A percentile compares a stretch with the other conserved stretches of the same genome.
Conservation (phyloP, 2,888 invertebrate genomes). For the Aleiodes alternator region DNA sequence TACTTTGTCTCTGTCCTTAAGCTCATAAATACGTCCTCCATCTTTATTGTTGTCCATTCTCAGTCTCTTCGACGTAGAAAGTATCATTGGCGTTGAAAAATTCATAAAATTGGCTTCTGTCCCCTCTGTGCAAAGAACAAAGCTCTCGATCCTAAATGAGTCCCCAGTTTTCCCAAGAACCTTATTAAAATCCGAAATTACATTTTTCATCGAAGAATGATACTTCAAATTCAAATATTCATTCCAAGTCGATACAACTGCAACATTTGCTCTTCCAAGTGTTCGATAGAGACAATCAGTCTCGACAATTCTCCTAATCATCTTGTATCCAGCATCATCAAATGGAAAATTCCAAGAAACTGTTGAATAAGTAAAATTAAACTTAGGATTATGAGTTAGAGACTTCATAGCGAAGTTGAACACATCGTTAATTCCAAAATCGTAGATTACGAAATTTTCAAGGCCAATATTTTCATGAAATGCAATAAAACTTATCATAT, state of each 20-base stretch:
- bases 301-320: slow-evolving; percentile 77
- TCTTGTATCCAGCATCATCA: slow-evolving; percentile 72
- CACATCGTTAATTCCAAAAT: slow-evolving; percentile 76
- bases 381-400: slow-evolving; percentile 47
- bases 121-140: slow-evolving; percentile 64
- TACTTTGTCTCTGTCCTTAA: slow-evolving; percentile 49
- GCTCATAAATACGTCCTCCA: slow-evolving; percentile 62
- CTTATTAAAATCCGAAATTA: slow-evolving; percentile 78
- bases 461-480: slow-evolving; percentile 83
- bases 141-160: neutral
- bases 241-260: slow-evolving; percentile 79
- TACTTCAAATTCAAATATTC: slow-evolving; percentile 81
- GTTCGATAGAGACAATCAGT: slow-evolving; percentile 82
- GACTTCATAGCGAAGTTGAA: slow-evolving; percentile 73
- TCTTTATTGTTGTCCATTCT: slow-evolving; percentile 54
- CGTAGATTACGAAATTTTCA: slow-evolving; percentile 82
- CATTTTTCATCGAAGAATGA: slow-evolving; percentile 77
- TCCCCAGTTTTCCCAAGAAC: slow-evolving; percentile 41
- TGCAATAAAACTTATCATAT: slow-evolving; percentile 81
- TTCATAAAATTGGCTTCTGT: slow-evolving; percentile 59
- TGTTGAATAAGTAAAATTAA: slow-evolving; percentile 77
- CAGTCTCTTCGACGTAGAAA: slow-evolving; percentile 63
- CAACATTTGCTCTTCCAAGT: slow-evolving; percentile 76
- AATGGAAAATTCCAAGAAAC: slow-evolving; percentile 83
- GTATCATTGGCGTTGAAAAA: slow-evolving; percentile 61